phyloP scores from a whole-genome alignment of 2,113 vertebrate genomes.

The Xyliphius kryptos region DNA sequence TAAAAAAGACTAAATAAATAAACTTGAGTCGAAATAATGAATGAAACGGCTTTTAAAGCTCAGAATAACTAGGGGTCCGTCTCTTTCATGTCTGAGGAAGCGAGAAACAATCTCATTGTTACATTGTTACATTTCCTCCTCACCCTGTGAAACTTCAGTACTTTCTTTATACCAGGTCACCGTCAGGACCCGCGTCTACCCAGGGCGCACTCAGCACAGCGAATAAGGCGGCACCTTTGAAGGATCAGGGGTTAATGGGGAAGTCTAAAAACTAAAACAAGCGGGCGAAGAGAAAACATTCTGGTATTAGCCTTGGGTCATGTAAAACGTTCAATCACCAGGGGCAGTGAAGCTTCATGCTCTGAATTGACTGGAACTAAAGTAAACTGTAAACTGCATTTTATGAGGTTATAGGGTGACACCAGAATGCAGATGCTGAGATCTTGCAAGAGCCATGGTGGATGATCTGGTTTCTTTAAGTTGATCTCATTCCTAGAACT shows the following conservation, averaged over 20 bases:
- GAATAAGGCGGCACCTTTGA: background rate
- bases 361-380: background rate
- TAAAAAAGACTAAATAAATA: too few relatives aligned
- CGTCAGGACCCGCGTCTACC: conserved; percentile 38
- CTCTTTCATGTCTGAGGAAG: conserved; percentile 72
- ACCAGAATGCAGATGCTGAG: background rate
- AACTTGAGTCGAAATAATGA: conserved; percentile 65
- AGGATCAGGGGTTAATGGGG: background rate
- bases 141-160: conserved; percentile 62
- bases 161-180: conserved; percentile 67
- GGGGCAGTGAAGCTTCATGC: background rate
- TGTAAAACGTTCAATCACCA: background rate
- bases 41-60: conserved; percentile 62
- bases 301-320: background rate
- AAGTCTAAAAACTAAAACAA: background rate
- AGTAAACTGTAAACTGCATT: background rate
- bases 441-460: background rate
- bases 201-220: background rate
- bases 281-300: background rate
- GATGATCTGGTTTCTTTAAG: too few relatives aligned
- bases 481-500: too few relatives aligned
- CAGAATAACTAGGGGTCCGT: conserved; percentile 57
- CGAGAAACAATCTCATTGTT: conserved; percentile 72
- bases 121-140: conserved; percentile 74
- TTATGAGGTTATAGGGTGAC: background rate